Evolutionary conservation across 1,140 invertebrate species (phyloP), one percentile per base, ranked within the genome.

Genomic region (Lordiphosa clarofinis): DNA sequence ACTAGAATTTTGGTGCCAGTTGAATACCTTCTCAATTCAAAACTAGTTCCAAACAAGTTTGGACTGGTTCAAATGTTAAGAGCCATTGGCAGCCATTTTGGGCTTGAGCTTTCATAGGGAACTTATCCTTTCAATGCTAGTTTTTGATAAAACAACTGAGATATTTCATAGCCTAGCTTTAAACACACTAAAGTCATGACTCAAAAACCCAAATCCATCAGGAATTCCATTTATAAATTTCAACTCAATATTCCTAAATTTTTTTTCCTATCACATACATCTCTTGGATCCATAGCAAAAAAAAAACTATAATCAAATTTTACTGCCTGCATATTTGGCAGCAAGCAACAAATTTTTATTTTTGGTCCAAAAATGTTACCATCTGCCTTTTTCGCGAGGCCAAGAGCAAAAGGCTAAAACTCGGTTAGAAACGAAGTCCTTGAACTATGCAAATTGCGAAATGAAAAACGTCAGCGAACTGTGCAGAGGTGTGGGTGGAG

Each of bases 361-460:
- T 63, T 56, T 8, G 9, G 3, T 39, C 39, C 31, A 38, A 65
- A 53, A 40, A 38, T 58, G 40, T 60, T 65, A 57, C 67, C 52
- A 71, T 49, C 40, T 72, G 52, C 13, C 31, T 49, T 21, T 37
- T 49, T 37, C 47, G 31, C 31, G 31, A 8, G 31, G 35, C 47
- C 47, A 49, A 36, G 43, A 35, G 35, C 33, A 49, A 36, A 36
- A 50, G 38, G 38, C 31, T 39, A 49, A 75, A 79, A 73, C 61
- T 47, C 66, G 58, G 76, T 72, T 76, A 68, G 71, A 19, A 44
- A 50, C 65, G 46, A 47, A 75, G 72, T 56, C 76, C 76, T 81
- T 81, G 76, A 81, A 81, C 76, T 81, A 81, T 84, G 76, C 67
- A 84, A 81, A 81, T 84, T 81, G 69, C 21, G 49, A 69, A 69